Percentiles rank a stretch among this genome's conserved stretches.
phyloP scores from a whole-genome alignment of 2,113 vertebrate species.

The Aegotheles bennettii region DNA sequence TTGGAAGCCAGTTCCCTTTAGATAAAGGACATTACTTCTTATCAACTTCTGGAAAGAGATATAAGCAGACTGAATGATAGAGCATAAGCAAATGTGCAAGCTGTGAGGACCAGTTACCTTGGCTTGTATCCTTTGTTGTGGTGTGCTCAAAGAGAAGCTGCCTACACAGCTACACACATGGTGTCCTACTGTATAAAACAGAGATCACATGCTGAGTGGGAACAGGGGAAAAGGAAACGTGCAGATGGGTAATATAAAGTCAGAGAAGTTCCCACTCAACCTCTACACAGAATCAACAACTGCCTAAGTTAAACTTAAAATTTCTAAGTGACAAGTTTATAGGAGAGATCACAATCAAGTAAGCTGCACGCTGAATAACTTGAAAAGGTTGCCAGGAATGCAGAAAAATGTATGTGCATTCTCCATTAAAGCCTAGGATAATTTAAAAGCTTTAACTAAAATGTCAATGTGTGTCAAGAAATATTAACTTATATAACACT shows the following conservation, averaged over 20 bases:
- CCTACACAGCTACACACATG: not conserved
- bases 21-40: not conserved
- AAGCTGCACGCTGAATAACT: not conserved
- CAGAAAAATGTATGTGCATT: not conserved
- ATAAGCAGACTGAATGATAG: not conserved
- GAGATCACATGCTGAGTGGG: not conserved
- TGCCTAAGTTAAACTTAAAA: not conserved
- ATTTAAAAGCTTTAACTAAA: slow-evolving; percentile 25
- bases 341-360: not conserved
- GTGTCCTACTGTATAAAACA: not conserved
- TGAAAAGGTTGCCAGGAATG: not conserved
- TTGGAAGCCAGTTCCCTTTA: not conserved
- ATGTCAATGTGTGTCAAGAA: slow-evolving; percentile 25
- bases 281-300: not conserved
- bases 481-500: slow-evolving; percentile 13
- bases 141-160: not conserved
- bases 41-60: not conserved
- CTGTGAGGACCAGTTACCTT: not conserved
- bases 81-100: not conserved
- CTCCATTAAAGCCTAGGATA: slow-evolving; percentile 21
- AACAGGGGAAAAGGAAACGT: not conserved
- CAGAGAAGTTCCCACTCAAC: not conserved
- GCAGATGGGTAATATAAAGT: not conserved
- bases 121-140: not conserved
- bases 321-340: not conserved